Conservation (phyloP, 2,888 invertebrate species). For the Stictocephala bisonia region DNA sequence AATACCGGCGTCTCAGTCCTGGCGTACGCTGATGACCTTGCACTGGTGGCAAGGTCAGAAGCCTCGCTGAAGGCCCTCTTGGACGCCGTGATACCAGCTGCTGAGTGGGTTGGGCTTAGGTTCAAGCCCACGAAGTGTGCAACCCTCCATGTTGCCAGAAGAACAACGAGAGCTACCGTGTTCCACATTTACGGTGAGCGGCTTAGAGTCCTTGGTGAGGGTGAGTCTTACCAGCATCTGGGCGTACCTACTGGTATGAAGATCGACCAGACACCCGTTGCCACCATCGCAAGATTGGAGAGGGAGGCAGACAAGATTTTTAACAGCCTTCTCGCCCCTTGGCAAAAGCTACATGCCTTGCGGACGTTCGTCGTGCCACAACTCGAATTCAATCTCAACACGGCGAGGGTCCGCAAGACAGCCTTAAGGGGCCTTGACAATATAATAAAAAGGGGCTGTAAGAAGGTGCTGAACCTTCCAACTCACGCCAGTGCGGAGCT, state of each 20-base stretch:
- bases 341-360: conserved; percentile 57
- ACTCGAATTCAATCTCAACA: not conserved
- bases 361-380: conserved; percentile 54
- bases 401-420: too few relatives aligned
- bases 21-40: conserved; percentile 57
- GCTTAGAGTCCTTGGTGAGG: conserved; percentile 42
- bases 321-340: conserved; percentile 52
- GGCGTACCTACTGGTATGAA: conserved; percentile 61
- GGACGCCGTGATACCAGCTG: conserved; percentile 18
- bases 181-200: not conserved
- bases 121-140: conserved; percentile 61
- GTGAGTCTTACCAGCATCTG: conserved; percentile 59
- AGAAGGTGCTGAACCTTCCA: too few relatives aligned
- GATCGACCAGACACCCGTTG: conserved; percentile 54
- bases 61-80: conserved; percentile 6
- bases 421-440: too few relatives aligned
- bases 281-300: too few relatives aligned
- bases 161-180: not conserved
- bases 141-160: conserved; percentile 52
- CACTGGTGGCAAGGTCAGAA: conserved; percentile 45
- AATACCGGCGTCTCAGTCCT: not conserved
- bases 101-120: conserved; percentile 54
- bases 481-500: not conserved
- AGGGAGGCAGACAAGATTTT: conserved; percentile 28
- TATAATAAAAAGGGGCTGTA: too few relatives aligned